A percentile compares a stretch with the other conserved stretches of the same genome.
These are phyloP conservation scores for Macrobrachium rosenbergii DNA, from an alignment of 1,140 invertebrate species.

Conservation along the genomic window DNA sequence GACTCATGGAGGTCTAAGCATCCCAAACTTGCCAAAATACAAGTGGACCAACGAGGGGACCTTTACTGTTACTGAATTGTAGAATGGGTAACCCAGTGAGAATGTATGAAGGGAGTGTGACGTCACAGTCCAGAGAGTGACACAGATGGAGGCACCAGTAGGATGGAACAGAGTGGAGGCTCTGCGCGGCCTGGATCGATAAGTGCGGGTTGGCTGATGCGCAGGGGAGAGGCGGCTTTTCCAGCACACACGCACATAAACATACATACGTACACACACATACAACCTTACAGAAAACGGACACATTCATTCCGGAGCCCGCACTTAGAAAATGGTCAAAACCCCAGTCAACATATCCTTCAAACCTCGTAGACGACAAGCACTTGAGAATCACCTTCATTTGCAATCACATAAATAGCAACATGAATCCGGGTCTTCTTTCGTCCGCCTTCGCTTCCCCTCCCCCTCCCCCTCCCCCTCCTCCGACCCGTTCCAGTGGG, in stretches of 20 bases:
- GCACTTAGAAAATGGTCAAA: conserved; percentile 15
- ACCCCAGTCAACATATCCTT: no score
- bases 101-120: conserved; percentile 18
- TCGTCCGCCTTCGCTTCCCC: no score
- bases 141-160: not conserved
- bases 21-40: no score
- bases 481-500: no score
- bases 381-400: no score
- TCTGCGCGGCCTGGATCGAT: conserved; percentile 26
- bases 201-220: conserved; percentile 19
- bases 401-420: no score
- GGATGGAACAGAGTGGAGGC: not conserved
- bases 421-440: no score
- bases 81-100: conserved; percentile 4
- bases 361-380: no score
- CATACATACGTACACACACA: no score
- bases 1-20: no score
- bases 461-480: no score
- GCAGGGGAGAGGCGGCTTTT: conserved; percentile 27
- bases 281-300: conserved; percentile 20
- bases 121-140: conserved; percentile 22
- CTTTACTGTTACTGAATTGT: not conserved
- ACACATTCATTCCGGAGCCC: not conserved
- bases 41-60: no score
- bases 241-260: not conserved